Percentiles rank a stretch among this genome's conserved stretches.
phyloP scores from a whole-genome alignment of 2,797 vertebrate genomes.

The Podarcis siculus region DNA sequence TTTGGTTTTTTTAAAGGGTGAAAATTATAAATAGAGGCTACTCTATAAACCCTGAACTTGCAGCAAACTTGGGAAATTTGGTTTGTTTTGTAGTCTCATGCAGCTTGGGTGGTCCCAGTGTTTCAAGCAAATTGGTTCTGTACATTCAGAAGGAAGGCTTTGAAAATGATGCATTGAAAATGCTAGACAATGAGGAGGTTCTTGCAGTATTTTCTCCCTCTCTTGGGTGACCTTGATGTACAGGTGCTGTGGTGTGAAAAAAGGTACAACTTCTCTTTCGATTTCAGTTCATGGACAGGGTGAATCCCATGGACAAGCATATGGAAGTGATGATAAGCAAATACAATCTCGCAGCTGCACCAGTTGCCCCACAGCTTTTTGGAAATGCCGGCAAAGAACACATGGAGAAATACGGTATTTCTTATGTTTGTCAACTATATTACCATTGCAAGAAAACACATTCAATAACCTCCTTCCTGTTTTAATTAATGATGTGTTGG shows the following conservation, averaged over 20 bases:
- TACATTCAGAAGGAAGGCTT: background rate
- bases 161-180: background rate
- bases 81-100: background rate
- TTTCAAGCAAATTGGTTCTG: background rate
- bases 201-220: background rate
- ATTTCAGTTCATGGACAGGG: slow-evolving; percentile 82
- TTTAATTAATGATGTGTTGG: background rate
- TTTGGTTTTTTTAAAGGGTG: background rate
- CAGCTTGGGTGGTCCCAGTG: no score
- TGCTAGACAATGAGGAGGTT: background rate
- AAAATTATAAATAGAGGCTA: background rate
- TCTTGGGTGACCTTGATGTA: background rate
- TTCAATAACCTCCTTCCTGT: background rate
- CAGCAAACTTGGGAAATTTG: background rate
- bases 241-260: background rate
- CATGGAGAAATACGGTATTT: slow-evolving; percentile 94
- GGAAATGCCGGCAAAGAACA: slow-evolving; percentile 90
- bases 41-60: background rate
- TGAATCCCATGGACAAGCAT: slow-evolving; percentile 90
- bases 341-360: slow-evolving; percentile 82
- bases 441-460: background rate
- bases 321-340: slow-evolving; percentile 87
- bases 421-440: slow-evolving; percentile 10
- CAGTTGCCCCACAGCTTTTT: slow-evolving; percentile 88
- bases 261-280: background rate